Percentiles rank a stretch among this genome's conserved stretches.
Evolutionary conservation across 2,888 invertebrate species (phyloP).

Genomic region (Trisateles emortualis): DNA sequence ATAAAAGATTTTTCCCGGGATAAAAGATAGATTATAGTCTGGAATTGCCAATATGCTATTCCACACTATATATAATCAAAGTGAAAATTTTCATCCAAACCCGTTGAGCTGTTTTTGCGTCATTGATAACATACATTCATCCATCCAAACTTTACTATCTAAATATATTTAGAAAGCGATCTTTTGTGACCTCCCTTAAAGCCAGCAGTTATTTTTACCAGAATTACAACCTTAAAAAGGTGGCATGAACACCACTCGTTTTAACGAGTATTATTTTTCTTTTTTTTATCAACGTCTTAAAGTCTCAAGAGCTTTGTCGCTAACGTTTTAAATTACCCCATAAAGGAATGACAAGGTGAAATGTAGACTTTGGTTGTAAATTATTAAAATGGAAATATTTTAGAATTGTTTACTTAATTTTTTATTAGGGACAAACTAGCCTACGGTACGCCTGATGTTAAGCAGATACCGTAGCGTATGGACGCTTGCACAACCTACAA

Average conservation of each 20-base stretch:
- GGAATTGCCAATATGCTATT: too few relatives aligned
- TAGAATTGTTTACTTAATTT: neutral
- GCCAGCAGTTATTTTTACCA: neutral
- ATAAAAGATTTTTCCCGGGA: too few relatives aligned
- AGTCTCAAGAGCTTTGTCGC: slow-evolving; percentile 20
- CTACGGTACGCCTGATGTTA: too few relatives aligned
- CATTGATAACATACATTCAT: too few relatives aligned
- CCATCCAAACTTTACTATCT: neutral
- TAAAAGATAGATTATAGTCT: too few relatives aligned
- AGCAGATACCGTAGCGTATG: too few relatives aligned
- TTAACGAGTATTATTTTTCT: slow-evolving; percentile 7
- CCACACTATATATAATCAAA: too few relatives aligned
- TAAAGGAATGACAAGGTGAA: slow-evolving; percentile 26
- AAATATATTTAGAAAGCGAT: neutral
- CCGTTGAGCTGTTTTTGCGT: too few relatives aligned
- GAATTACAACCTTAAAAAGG: slow-evolving; percentile 1
- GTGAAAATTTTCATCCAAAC: too few relatives aligned
- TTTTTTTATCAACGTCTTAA: slow-evolving; percentile 16
- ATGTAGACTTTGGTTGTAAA: slow-evolving; percentile 4
- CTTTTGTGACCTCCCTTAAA: neutral
- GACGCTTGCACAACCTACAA: too few relatives aligned
- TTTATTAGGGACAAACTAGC: neutral
- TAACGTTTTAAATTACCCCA: slow-evolving; percentile 20
- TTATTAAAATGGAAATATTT: slow-evolving; percentile 1
- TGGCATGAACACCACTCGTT: neutral